Base-by-base conservation (phyloP, 2,113 vertebrate species). In the Daubentonia madagascariensis region DNA sequence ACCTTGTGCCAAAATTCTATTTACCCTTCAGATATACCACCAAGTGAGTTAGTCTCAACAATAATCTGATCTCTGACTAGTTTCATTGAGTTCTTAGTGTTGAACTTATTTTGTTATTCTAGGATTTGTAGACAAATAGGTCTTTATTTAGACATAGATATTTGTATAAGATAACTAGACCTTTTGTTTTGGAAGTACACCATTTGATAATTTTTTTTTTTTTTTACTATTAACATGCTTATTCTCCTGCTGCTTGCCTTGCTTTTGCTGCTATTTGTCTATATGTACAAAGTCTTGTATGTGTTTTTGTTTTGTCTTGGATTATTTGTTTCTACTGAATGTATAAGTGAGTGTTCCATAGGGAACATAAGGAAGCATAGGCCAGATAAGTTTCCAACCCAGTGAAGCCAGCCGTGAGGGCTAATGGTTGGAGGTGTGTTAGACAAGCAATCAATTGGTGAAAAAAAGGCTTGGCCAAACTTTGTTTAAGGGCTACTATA, bases 81-180 rank as follows among this genome's bases (percentile, higher is more conserved):
- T 93, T 95, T 91, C 17, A 16, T 2, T 63, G 52, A 95, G 12
- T 92, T 85, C 59, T 61, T 80, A 30, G 76, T 81, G 45, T 45
- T 61, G 13, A 91, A 65, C 61, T 59, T 35, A 75, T 91, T 95
- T 94, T 96, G 78, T 88, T 93, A 85, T 76, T 81, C 70, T 88
- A 81, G 52, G n/a, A 80, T 88, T 85, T 96, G 45, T 76, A 88
- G 73, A 14, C 52, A 86, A 72, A 48, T 35, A 59, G 45, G 57
- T 85, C 63, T 97, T 93, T 91, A 57, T 87, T 72, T 97, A 92
- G 52, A 50, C 37, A n/a, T 86, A 78, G 37, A 61, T 86, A 43
- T 84, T 85, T 96, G 57, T 57, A n/a, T 17, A 67, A 72, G 91
- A 43, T 14, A 61, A 75, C 86, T 65, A 79, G 90, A 50, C 10